A percentile compares a stretch with the other conserved stretches of the same genome.
Evolutionary conservation across 2,797 vertebrate genomes (phyloP).

Genomic region (Lepus oiostolus): DNA sequence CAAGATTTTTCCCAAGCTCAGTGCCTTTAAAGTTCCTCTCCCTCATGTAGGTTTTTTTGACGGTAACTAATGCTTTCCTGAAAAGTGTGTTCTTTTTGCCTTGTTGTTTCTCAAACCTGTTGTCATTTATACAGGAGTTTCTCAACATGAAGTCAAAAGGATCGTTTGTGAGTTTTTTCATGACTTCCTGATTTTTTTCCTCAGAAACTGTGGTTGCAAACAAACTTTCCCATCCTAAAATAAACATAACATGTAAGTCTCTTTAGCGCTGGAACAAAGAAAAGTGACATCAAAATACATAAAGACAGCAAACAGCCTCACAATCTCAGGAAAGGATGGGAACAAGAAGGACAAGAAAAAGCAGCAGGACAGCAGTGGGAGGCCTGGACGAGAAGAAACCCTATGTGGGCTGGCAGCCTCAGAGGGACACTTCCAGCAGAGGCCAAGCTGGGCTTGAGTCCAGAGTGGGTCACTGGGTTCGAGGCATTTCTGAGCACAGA

Average conservation of each 20-base stretch:
- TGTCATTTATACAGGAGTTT: slow-evolving; percentile 44
- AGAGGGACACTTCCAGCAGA: not conserved
- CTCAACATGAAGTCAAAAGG: slow-evolving; percentile 68
- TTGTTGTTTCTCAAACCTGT: slow-evolving; percentile 57
- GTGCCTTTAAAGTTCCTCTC: slow-evolving; percentile 47
- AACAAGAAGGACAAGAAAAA: not conserved
- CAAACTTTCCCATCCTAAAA: slow-evolving; percentile 75
- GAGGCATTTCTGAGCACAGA: not conserved
- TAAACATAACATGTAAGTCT: slow-evolving; percentile 56
- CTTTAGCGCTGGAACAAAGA: slow-evolving; percentile 29
- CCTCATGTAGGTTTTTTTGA: slow-evolving; percentile 44
- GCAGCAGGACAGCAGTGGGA: not conserved
- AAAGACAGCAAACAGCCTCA: not conserved
- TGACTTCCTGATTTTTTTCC: slow-evolving; percentile 68
- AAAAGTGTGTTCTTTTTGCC: slow-evolving; percentile 55
- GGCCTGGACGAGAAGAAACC: not conserved
- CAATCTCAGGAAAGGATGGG: not conserved
- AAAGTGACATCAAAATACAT: slow-evolving; percentile 33
- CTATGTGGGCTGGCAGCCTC: not conserved
- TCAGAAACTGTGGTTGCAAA: slow-evolving; percentile 73
- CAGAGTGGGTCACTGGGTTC: not conserved
- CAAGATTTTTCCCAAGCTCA: slow-evolving; percentile 56
- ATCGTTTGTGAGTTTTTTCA: slow-evolving; percentile 60
- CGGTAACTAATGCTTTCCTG: slow-evolving; percentile 47
- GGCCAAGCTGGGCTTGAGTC: not conserved